Evolutionary conservation across 1,140 invertebrate genomes (phyloP).

Genomic region (Holcopasites calliopsidis): DNA sequence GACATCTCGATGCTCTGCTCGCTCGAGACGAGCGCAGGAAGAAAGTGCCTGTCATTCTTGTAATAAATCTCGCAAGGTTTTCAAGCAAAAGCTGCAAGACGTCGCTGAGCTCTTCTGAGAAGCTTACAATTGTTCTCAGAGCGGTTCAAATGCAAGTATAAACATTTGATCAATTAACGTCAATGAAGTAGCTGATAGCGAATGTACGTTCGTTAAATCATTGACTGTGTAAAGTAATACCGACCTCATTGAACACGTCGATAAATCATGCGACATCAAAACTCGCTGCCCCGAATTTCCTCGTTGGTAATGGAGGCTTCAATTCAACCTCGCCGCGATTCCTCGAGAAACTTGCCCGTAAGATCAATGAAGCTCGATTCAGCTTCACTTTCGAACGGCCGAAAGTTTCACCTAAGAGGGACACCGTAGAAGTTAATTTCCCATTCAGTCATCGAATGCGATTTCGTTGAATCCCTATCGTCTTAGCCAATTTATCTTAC

Average conservation of each 20-base stretch:
- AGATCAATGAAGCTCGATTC: conserved; percentile 7
- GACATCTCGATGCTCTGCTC: background rate
- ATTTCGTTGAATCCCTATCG: background rate
- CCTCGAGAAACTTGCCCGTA: background rate
- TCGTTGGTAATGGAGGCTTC: conserved; percentile 6
- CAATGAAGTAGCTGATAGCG: too few relatives aligned
- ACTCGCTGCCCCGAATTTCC: background rate
- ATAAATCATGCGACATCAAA: background rate
- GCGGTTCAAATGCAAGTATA: too few relatives aligned
- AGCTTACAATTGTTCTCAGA: background rate
- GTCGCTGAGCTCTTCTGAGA: background rate
- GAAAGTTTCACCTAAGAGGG: background rate
- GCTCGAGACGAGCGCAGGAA: background rate
- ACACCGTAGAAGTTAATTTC: background rate
- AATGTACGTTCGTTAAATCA: too few relatives aligned
- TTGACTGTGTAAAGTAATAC: too few relatives aligned
- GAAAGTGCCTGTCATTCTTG: background rate
- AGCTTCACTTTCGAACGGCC: background rate
- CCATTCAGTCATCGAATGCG: background rate
- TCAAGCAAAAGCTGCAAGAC: background rate
- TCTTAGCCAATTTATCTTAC: background rate
- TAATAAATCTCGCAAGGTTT: background rate
- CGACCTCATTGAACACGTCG: too few relatives aligned
- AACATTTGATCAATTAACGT: too few relatives aligned
- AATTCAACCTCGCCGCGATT: background rate